Base-by-base conservation (phyloP, 2,113 vertebrate species). In the Oryzias melastigma region DNA sequence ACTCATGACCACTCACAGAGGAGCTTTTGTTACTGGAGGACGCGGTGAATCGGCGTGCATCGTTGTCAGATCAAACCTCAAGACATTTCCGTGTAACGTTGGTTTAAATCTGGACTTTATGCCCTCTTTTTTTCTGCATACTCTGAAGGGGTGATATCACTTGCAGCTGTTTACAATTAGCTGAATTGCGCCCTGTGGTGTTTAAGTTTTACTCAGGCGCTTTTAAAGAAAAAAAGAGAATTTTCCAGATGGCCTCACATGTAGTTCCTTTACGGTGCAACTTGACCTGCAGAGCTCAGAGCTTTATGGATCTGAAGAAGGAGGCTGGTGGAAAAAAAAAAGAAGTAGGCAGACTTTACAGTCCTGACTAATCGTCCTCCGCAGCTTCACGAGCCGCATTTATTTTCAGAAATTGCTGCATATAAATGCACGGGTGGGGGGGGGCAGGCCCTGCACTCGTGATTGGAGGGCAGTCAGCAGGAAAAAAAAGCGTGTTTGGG, bases 101-200 rank as follows among this genome's bases (percentile, higher is more conserved):
- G 3, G 56, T 70, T 52, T 56, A 65, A 76, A 73, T 44, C n/a
- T n/a, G 68, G 71, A 65, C 59, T 27, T 73, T 48, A 58, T 56
- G 69, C 29, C 47, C 62, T 47, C 54, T 52, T 43, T 52, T 46
- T 68, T 67, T 78, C 10, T 35, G 3, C 35, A 35, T 35, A 35
- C 35, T 35, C 35, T 3, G 10, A 68, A 75, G 27, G 65, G 73
- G 62, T 82, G 82, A 80, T 80, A 71, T 86, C 84, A 82, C 72
- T 78, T 75, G 67, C 78, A 86, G 76, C 62, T 86, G 86, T 83
- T 83, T 77, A 85, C 80, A 79, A 83, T 88, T 86, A 85, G 65
- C 64, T 58, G 45, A 67, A 70, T 59, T 61, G 55, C 68, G 62
- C 80, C 80, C 73, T 55, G 72, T 57, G 25, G 17, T 7, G 49